Base-by-base conservation (phyloP, 2,797 vertebrate genomes). In the Peromyscus aztecus region DNA sequence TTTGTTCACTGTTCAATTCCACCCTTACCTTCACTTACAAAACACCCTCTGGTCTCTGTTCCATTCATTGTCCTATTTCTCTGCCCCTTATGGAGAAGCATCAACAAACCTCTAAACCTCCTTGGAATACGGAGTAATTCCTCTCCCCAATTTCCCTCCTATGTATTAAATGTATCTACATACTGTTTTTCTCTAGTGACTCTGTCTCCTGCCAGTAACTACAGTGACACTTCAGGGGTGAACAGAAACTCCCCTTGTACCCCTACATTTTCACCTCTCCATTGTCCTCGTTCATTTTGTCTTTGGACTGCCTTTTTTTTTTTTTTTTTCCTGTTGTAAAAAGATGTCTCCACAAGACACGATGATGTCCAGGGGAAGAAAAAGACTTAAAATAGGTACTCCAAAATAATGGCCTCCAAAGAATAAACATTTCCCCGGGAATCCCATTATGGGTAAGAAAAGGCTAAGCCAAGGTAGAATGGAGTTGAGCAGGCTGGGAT, bases 331-430 rank as follows among this genome's bases (percentile, higher is more conserved):
- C 57, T 92, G 34, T 78, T 24, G 49, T 82, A 61, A 95, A 9
- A 78, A 52, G 52, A 82, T 69, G 31, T 57, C 63, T 93, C 29
- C 29, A 43, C 8, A 85, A 95, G 61, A 43, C 8, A 85, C 94
- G 61, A 73, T 40, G 55, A 95, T 63, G 73, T 80, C 59, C 46
- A 49, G 12, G 78, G 10, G 31, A 95, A 93, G 78, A 49, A 92
- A 96, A 88, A 31, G 29, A 52, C 43, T 49, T 37, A 63, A 63
- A 77, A 49, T 23, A 49, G 5, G 19, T 34, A 34, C 57, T 77
- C 37, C 6, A 46, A 76, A 40, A 21, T 11, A 21, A 7, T 55
- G 17, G 55, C 14, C 29, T 40, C 27, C 52, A 59, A 75, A 59
- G 52, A 89, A 43, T 75, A 75, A 89, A 59, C 23, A 65, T 27